Evolutionary conservation across 2,797 vertebrate species (phyloP), one percentile per base, ranked within the genome.

Genomic region (Argyrosomus regius): DNA sequence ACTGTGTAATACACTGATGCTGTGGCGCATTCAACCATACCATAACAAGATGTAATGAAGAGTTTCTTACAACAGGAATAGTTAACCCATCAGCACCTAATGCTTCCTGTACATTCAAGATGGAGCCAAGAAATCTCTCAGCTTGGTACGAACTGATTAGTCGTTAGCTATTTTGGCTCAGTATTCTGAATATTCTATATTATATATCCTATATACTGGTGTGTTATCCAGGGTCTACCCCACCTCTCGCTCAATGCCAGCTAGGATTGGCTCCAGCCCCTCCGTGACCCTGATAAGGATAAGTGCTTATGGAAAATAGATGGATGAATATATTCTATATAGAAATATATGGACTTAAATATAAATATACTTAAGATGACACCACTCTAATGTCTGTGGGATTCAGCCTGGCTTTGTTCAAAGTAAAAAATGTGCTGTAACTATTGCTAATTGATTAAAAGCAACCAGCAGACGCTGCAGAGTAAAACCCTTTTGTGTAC

Each of bases 21-120:
- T 45, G 59, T 0, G 6, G 57, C 74, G 77, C 63, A 72, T 53
- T 86, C 67, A 67, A 24, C 65, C 62, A 54, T 14, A 77, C 46
- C 20, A 48, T 75, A 85, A 90, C 86, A 52, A 60, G 70, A 81
- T 58, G 26, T 64, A 82, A 71, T 77, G 68, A 89, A 80, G 66
- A 78, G 46, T 83, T 70, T 13, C n/a, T 56, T 31, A 48, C 24
- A 75, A 50, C 26, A 49, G 14, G 10, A 68, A 46, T 31, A 17
- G 48, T 61, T 64, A 67, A 49, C 49, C 48, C 45, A 72, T 81
- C 64, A 22, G 12, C 75, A 77, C 6, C 24, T 73, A 56, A 71
- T 56, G 26, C 2, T 24, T 35, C 41, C 14, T 35, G 22, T 9
- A 6, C 10, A 18, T 49, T 59, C 53, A 0, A 81, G 22, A 31